Percentiles rank a stretch among this genome's conserved stretches.
Conservation (phyloP, 2,888 invertebrate species). For the Nyleta sp. region DNA sequence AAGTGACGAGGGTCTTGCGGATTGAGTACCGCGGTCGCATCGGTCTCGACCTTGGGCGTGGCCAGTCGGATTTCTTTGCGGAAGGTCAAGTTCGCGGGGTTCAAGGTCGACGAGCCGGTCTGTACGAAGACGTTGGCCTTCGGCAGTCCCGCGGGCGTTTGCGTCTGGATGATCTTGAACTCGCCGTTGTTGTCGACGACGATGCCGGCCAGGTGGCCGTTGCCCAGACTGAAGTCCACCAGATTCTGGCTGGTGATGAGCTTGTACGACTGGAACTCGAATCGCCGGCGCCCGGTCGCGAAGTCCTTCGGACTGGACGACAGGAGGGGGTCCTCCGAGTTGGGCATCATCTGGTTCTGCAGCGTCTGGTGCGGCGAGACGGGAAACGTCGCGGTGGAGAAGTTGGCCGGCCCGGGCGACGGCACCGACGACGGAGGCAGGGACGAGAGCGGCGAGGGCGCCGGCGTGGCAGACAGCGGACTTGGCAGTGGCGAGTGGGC, state of each 20-base stretch:
- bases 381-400: constrained; percentile 79
- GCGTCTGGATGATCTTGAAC: constrained; percentile 84
- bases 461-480: constrained; percentile 86
- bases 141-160: constrained; percentile 79
- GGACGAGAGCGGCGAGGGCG: constrained; percentile 83
- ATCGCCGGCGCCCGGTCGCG: constrained; percentile 83
- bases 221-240: constrained; percentile 84
- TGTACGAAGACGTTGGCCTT: constrained; percentile 80
- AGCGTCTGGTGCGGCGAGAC: constrained; percentile 84
- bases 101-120: constrained; percentile 74
- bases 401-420: constrained; percentile 78
- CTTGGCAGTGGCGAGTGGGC: constrained; percentile 85
- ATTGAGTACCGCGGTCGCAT: constrained; percentile 68
- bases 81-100: constrained; percentile 77
- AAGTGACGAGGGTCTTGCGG: constrained; percentile 70
- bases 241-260: constrained; percentile 84
- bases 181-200: constrained; percentile 86
- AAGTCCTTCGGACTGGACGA: constrained; percentile 94
- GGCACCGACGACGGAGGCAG: constrained; percentile 81
- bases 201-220: constrained; percentile 84
- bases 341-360: constrained; percentile 93
- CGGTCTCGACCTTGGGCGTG: constrained; percentile 75
- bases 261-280: constrained; percentile 85
- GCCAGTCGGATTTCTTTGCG: constrained; percentile 78
- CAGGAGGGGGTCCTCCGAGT: constrained; percentile 92